Base-by-base conservation (phyloP, 2,113 vertebrate species). In the Lynx canadensis region DNA sequence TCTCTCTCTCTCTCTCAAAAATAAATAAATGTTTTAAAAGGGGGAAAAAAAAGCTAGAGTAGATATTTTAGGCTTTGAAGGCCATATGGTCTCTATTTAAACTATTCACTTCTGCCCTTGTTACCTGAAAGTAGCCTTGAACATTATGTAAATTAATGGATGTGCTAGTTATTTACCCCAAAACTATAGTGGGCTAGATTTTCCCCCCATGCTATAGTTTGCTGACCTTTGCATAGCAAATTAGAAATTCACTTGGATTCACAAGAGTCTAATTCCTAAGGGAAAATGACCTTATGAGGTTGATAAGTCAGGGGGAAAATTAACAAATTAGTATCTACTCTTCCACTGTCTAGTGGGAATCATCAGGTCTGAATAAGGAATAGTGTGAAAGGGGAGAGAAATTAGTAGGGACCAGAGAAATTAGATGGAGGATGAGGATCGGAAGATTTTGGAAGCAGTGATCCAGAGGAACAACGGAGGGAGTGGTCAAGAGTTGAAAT, bases 371-470 rank as follows among this genome's bases (percentile, higher is more conserved):
- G 33, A 88, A 71, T 95, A 93, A 74, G 65, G 25, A 93, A n/a
- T 80, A 74, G 11, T 48, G 12, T 96, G 71, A 81, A 87, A 92
- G 33, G 38, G 92, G 50, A 81, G 21, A 83, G 27, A 83, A 85
- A 69, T 89, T 33, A 89, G 15, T 94, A 85, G 57, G 36, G 29
- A 79, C 33, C 29, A 89, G 13, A n/a, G n/a, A n/a, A n/a, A n/a
- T n/a, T 84, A 68, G 21, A 36, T 78, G 33, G 63, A 81, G 31
- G 27, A 92, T 10, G 41, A 57, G 4, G 10, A 0, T 87, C 48
- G 73, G 48, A 87, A 79, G 52, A 36, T 83, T 94, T 90, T 84
- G 66, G 57, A 97, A 97, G 36, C 88, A 41, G 25, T 89, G 55
- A 19, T 89, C 10, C n/a, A 81, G 36, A 81, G 57, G 80, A 31